phyloP scores from a whole-genome alignment of 2,113 vertebrate genomes.

The Rhinopomastus cyanomelas region DNA sequence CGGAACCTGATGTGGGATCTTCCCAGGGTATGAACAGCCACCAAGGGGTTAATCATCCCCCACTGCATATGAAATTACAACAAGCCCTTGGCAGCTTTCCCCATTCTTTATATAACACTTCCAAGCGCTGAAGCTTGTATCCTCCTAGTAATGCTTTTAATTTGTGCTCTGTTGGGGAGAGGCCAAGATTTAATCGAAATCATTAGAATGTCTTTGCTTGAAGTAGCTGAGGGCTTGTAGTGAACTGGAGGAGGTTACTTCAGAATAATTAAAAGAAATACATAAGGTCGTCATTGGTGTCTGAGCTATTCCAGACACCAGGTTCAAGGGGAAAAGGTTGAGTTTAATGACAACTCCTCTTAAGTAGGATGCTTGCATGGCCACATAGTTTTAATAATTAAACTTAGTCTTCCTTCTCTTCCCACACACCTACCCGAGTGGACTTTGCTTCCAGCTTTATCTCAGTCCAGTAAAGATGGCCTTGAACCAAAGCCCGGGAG shows the following conservation, averaged over 20 bases:
- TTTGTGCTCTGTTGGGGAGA: constrained; percentile 80
- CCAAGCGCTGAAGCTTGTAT: constrained; percentile 77
- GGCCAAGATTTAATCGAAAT: constrained; percentile 88
- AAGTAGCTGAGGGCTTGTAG: constrained; percentile 78
- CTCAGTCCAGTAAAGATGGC: neutral
- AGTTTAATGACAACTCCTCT: constrained; percentile 69
- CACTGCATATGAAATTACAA: constrained; percentile 71
- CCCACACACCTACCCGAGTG: constrained; percentile 60
- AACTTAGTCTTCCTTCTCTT: constrained; percentile 56
- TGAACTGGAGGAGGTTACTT: constrained; percentile 68
- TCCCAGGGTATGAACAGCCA: neutral
- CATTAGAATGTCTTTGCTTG: constrained; percentile 83
- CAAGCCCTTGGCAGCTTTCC: constrained; percentile 75
- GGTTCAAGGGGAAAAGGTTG: constrained; percentile 68
- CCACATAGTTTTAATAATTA: constrained; percentile 68
- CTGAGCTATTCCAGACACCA: constrained; percentile 70
- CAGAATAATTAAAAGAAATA: constrained; percentile 80
- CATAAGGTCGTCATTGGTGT: constrained; percentile 60
- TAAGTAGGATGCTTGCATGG: constrained; percentile 65
- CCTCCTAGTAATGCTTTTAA: constrained; percentile 82
- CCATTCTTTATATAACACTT: constrained; percentile 78
- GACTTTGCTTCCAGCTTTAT: constrained; percentile 17
- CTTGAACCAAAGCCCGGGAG: neutral
- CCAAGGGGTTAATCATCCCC: constrained; percentile 69
- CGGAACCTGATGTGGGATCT: neutral